Evolutionary conservation across 2,888 invertebrate species (phyloP).

Genomic region (Synergus japonicus): DNA sequence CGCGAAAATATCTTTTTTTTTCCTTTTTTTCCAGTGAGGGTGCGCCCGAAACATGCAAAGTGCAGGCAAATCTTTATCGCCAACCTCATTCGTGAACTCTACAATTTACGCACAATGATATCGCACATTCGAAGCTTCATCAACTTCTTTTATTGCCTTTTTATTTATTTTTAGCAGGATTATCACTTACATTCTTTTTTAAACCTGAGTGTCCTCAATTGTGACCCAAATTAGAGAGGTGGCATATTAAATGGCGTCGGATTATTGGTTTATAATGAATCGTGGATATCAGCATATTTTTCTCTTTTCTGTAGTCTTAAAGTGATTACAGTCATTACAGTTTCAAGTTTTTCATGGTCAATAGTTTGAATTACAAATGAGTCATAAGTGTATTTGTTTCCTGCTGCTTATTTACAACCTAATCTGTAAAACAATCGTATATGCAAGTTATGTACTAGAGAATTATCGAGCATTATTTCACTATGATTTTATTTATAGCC

Average conservation of each 20-base stretch:
- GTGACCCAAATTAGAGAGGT: neutral
- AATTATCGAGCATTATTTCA: neutral
- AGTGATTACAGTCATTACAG: neutral
- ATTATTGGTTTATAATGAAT: neutral
- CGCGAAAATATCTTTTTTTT: constrained; percentile 14
- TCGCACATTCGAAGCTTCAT: constrained; percentile 3
- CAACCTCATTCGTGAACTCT: constrained; percentile 17
- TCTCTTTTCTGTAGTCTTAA: neutral
- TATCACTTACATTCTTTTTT: neutral
- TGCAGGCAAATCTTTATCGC: constrained; percentile 31
- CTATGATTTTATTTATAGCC: neutral
- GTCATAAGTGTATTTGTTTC: neutral
- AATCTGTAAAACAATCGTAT: neutral
- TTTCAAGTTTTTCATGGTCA: neutral
- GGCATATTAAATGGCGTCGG: neutral
- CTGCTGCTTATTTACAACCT: neutral
- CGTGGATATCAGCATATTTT: neutral
- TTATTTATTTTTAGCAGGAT: neutral
- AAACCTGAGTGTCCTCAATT: neutral
- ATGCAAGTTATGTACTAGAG: neutral
- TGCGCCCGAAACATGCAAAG: constrained; percentile 33
- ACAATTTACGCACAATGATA: neutral
- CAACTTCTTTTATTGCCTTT: constrained; percentile 13
- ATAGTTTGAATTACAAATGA: too few species aligned
- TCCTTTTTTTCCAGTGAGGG: neutral